These are phyloP conservation scores for Lates calcarifer DNA, from an alignment of 2,113 vertebrate genomes.

Conservation along the genomic window DNA sequence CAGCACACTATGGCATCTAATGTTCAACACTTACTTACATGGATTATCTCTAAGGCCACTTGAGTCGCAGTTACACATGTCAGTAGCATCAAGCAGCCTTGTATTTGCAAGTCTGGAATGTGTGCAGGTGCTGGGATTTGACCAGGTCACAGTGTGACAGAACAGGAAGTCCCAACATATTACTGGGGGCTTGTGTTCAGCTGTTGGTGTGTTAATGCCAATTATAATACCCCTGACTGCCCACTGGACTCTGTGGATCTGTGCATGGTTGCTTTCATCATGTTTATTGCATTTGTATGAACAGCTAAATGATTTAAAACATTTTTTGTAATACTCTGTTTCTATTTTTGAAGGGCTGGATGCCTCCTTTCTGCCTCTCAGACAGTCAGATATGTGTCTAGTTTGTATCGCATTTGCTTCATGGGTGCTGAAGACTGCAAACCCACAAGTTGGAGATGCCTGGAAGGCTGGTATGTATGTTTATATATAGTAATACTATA, in stretches of 20 bases:
- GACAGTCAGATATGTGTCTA: slow-evolving; percentile 92
- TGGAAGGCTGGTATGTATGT: slow-evolving; percentile 93
- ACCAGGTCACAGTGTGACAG: slow-evolving; percentile 31
- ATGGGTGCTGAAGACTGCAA: slow-evolving; percentile 93
- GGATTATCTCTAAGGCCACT: slow-evolving; percentile 12
- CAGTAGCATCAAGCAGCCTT: slow-evolving; percentile 9
- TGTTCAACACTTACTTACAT: not conserved
- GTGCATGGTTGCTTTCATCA: not conserved
- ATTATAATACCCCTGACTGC: slow-evolving; percentile 12
- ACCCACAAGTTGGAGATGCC: slow-evolving; percentile 90
- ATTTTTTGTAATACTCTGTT: not conserved
- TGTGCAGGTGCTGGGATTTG: slow-evolving; percentile 18
- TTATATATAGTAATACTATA: not conserved
- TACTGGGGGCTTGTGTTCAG: slow-evolving; percentile 27
- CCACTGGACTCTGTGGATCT: not conserved
- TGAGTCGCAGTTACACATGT: slow-evolving; percentile 6
- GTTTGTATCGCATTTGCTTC: slow-evolving; percentile 95
- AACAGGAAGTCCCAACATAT: slow-evolving; percentile 31
- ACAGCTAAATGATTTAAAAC: not conserved
- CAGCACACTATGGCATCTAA: not conserved
- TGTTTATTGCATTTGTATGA: not conserved
- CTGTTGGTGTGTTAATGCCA: slow-evolving; percentile 39
- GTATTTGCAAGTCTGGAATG: slow-evolving; percentile 1
- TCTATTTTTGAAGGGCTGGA: slow-evolving; percentile 74
- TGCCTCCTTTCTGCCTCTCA: slow-evolving; percentile 76